Conservation (phyloP, 2,888 invertebrate genomes). For the Apomyelois bistriatella region DNA sequence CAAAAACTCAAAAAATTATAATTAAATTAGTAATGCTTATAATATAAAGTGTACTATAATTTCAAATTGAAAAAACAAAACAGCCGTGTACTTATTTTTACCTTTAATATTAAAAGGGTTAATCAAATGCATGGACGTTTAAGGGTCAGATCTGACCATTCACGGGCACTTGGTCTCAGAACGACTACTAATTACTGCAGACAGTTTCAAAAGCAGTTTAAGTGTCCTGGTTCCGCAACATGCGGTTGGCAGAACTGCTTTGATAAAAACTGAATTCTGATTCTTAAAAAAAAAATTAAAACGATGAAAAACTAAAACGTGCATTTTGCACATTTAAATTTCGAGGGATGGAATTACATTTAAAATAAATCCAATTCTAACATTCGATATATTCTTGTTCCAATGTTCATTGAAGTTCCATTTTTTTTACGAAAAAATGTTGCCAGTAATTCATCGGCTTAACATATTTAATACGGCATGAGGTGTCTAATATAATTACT, state of each 20-base stretch:
- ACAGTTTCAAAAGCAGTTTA: constrained; percentile 55
- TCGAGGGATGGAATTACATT: neutral
- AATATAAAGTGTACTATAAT: neutral
- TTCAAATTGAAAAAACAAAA: no score
- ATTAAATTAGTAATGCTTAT: neutral
- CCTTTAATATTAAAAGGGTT: constrained; percentile 17
- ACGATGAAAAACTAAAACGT: neutral
- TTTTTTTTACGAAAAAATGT: neutral
- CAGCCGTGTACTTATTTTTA: neutral
- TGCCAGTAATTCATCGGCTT: neutral
- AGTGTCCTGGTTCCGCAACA: constrained; percentile 17
- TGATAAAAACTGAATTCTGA: constrained; percentile 9
- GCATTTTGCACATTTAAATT: neutral
- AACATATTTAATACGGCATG: constrained; percentile 35
- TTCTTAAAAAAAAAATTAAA: constrained; percentile 2
- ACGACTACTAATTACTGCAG: constrained; percentile 71
- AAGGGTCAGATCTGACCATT: constrained; percentile 70
- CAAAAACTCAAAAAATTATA: no score
- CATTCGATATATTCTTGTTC: no score
- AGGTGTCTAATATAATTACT: constrained; percentile 65
- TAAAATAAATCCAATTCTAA: no score
- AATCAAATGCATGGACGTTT: constrained; percentile 51
- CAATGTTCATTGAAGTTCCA: neutral
- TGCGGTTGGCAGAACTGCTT: constrained; percentile 12
- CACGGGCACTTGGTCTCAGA: constrained; percentile 66